Conservation (phyloP, 2,888 invertebrate species). For the Meta bourneti region DNA sequence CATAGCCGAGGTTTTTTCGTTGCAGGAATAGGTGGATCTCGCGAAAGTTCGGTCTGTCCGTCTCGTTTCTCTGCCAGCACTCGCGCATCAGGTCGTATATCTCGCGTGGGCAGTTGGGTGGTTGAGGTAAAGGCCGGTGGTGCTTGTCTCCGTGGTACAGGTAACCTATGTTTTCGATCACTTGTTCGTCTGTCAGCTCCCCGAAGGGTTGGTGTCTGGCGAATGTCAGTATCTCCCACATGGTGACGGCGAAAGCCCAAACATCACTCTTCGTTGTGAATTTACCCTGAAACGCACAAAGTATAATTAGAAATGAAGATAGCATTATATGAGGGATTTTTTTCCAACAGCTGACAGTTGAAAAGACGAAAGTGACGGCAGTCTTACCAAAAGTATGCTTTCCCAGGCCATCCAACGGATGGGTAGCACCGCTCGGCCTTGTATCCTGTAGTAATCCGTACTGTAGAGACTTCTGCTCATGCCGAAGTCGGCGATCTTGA, state of each 20-base stretch:
- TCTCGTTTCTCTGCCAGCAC: slow-evolving; percentile 92
- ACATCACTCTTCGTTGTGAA: slow-evolving; percentile 93
- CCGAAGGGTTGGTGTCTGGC: slow-evolving; percentile 90
- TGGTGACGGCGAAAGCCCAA: slow-evolving; percentile 93
- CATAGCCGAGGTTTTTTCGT: slow-evolving; percentile 86
- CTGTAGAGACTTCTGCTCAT: slow-evolving; percentile 90
- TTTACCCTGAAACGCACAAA: slow-evolving; percentile 85
- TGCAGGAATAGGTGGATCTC: slow-evolving; percentile 93
- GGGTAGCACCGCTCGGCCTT: slow-evolving; percentile 89
- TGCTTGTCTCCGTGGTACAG: slow-evolving; percentile 82
- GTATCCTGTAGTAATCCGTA: slow-evolving; percentile 90
- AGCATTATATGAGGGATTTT: no score
- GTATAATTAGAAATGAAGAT: no score
- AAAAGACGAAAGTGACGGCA: no score
- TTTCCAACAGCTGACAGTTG: no score
- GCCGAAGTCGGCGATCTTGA: slow-evolving; percentile 92
- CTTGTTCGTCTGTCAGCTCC: slow-evolving; percentile 88
- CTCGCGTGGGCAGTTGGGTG: slow-evolving; percentile 90
- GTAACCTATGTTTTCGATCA: slow-evolving; percentile 87
- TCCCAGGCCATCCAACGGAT: slow-evolving; percentile 96
- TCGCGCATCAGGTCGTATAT: slow-evolving; percentile 95
- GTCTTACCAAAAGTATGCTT: slow-evolving; percentile 86
- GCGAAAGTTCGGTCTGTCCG: slow-evolving; percentile 90
- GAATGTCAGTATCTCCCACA: slow-evolving; percentile 91
- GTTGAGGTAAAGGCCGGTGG: slow-evolving; percentile 85